Conservation (phyloP, 1,140 invertebrate genomes). For the Anastrepha ludens region DNA sequence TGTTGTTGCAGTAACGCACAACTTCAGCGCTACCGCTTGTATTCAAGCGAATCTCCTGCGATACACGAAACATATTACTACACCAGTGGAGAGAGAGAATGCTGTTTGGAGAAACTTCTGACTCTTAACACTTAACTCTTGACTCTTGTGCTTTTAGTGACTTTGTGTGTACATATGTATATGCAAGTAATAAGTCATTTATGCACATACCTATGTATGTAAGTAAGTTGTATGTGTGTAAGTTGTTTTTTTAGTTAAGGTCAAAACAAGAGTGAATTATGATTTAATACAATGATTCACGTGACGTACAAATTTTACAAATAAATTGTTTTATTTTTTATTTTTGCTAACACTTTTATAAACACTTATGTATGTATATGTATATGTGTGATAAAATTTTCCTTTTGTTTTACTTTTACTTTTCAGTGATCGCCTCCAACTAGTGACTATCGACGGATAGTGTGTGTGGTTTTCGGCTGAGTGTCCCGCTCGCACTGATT, state of each 20-base stretch:
- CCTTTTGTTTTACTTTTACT: slow-evolving; percentile 11
- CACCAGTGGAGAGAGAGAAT: background rate
- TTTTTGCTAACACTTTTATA: no score
- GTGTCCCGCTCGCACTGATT: slow-evolving; percentile 21
- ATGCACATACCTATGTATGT: background rate
- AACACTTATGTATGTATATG: background rate
- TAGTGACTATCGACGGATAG: background rate
- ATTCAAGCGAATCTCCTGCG: slow-evolving; percentile 71
- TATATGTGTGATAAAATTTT: background rate
- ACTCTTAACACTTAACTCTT: background rate
- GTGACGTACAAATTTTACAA: background rate
- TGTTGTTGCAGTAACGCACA: slow-evolving; percentile 15
- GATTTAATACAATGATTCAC: background rate
- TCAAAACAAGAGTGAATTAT: background rate
- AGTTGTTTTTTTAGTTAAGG: slow-evolving; percentile 6
- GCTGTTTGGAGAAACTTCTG: background rate
- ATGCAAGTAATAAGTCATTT: background rate
- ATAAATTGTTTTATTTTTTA: background rate
- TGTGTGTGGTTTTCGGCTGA: slow-evolving; percentile 24
- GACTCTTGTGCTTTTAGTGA: slow-evolving; percentile 8
- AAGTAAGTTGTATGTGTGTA: slow-evolving; percentile 37
- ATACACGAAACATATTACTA: slow-evolving; percentile 68
- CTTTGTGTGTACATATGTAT: background rate
- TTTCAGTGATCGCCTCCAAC: background rate
- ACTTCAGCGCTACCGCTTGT: slow-evolving; percentile 57